phyloP scores from a whole-genome alignment of 2,113 vertebrate genomes.

The Perca flavescens region DNA sequence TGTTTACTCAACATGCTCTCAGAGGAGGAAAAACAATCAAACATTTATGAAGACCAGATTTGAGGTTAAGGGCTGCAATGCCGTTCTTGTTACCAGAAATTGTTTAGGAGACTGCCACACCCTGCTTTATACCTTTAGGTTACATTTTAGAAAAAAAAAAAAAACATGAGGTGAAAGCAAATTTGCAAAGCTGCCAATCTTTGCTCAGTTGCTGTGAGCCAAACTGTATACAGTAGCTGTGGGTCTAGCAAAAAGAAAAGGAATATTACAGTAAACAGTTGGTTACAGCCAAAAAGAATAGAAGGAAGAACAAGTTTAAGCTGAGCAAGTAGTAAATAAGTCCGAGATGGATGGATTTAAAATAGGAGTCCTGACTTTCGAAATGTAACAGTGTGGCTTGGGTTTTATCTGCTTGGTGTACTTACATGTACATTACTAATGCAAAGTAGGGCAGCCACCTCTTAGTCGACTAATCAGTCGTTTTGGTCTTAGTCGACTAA shows the following conservation, averaged over 20 bases:
- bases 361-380: neutral
- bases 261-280: neutral
- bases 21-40: slow-evolving; percentile 27
- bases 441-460: no score
- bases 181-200: slow-evolving; percentile 2
- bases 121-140: neutral
- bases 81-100: slow-evolving; percentile 9
- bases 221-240: slow-evolving; percentile 12
- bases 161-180: neutral
- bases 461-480: no score
- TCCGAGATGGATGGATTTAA: neutral
- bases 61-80: slow-evolving; percentile 5
- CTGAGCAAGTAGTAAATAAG: neutral
- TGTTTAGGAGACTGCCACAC: slow-evolving; percentile 5
- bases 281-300: neutral
- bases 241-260: neutral
- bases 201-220: neutral
- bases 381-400: neutral
- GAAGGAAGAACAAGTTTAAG: slow-evolving; percentile 10
- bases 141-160: neutral
- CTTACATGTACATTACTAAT: neutral
- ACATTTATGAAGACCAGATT: slow-evolving; percentile 22
- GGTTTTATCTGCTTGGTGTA: neutral
- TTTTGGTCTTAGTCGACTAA: no score
- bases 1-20: slow-evolving; percentile 17